phyloP scores from a whole-genome alignment of 2,113 vertebrate genomes.

The Emberiza fucata region DNA sequence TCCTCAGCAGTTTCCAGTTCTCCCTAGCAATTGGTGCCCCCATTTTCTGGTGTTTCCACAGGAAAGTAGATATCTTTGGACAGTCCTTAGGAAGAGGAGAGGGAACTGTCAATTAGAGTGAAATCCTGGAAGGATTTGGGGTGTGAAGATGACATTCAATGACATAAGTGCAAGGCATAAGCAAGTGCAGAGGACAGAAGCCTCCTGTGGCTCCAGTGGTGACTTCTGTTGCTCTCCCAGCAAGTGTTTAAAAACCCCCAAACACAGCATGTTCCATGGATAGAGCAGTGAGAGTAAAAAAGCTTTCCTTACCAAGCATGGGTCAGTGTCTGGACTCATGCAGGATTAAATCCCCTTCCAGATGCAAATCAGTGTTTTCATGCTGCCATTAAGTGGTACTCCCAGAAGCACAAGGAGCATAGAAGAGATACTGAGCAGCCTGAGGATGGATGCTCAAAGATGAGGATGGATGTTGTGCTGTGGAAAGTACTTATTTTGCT shows the following conservation, averaged over 20 bases:
- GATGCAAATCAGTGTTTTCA: not conserved
- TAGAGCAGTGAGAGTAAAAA: not conserved
- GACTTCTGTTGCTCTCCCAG: not conserved
- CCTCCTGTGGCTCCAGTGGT: not conserved
- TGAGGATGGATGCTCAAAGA: not conserved
- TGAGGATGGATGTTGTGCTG: not conserved
- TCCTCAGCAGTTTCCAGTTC: not conserved
- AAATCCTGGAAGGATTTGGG: not conserved
- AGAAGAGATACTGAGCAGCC: not conserved
- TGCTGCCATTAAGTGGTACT: not conserved
- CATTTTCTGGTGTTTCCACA: not conserved
- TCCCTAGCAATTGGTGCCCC: not conserved
- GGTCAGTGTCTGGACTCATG: not conserved
- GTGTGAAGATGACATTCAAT: not conserved
- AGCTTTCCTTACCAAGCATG: fast-evolving
- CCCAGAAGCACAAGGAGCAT: not conserved
- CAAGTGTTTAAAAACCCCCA: not conserved
- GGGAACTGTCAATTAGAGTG: not conserved
- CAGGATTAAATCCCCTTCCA: not conserved
- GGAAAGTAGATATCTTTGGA: not conserved
- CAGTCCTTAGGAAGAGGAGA: not conserved
- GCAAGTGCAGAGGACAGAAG: not conserved
- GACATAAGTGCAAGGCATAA: not conserved
- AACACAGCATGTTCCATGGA: not conserved
- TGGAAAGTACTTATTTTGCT: not conserved